Percentiles rank a stretch among this genome's conserved stretches.
Evolutionary conservation across 1,140 invertebrate species (phyloP).

Genomic region (Temnothorax nylanderi): DNA sequence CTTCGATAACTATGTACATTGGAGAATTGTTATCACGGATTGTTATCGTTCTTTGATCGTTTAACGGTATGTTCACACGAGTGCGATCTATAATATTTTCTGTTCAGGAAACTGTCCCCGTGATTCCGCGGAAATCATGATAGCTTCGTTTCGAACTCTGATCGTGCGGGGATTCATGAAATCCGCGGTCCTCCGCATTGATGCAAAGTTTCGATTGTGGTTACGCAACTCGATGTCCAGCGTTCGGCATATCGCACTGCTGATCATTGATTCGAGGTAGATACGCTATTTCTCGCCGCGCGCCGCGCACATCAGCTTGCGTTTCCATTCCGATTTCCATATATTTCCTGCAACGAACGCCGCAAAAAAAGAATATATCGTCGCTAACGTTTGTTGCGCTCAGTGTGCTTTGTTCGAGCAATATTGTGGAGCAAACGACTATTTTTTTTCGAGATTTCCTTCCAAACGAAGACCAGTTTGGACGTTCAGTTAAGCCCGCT

Average conservation of each 20-base stretch:
- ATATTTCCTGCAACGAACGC: conserved; percentile 32
- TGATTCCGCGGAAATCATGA: conserved; percentile 41
- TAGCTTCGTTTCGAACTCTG: conserved; percentile 63
- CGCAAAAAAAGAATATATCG: not conserved
- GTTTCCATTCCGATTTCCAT: conserved; percentile 19
- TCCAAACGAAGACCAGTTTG: not conserved
- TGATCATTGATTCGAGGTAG: conserved; percentile 64
- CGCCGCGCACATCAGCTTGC: conserved; percentile 16
- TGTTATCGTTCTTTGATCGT: conserved; percentile 31
- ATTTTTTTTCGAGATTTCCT: conserved; percentile 17
- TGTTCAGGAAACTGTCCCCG: conserved; percentile 14
- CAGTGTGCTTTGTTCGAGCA: not conserved
- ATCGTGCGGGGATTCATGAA: conserved; percentile 70
- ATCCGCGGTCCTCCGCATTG: conserved; percentile 71
- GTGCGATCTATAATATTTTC: not conserved
- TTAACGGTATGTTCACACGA: not conserved
- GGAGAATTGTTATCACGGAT: conserved; percentile 13
- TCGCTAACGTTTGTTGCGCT: not conserved
- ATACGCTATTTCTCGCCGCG: conserved; percentile 37
- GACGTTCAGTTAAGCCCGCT: not conserved
- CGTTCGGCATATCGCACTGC: conserved; percentile 52
- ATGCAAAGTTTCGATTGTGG: conserved; percentile 73
- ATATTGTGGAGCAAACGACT: not conserved
- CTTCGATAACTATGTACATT: no score
- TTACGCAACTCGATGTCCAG: conserved; percentile 68